phyloP scores from a whole-genome alignment of 2,888 invertebrate species.

The Andrena bucephala region DNA sequence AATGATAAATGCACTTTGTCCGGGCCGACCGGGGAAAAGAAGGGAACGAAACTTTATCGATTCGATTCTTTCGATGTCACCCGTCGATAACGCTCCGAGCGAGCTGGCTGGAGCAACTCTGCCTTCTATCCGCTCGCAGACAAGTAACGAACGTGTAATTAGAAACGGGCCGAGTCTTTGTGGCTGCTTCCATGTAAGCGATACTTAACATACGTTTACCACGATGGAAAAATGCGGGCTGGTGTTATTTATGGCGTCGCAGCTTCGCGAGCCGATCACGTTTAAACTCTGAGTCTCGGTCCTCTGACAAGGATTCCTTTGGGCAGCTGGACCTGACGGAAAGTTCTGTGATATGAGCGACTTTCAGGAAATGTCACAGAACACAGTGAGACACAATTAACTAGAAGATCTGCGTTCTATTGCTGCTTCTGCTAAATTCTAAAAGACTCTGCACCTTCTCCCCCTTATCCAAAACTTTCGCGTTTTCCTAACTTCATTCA shows the following conservation, averaged over 20 bases:
- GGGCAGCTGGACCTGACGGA: background rate
- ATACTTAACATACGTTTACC: conserved; percentile 13
- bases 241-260: conserved; percentile 33
- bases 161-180: conserved; percentile 40
- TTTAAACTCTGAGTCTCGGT: conserved; percentile 4
- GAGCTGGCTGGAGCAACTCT: background rate
- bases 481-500: too few species aligned
- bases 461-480: too few species aligned
- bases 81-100: conserved; percentile 22
- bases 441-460: too few species aligned
- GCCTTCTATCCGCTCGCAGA: conserved; percentile 3
- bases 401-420: too few species aligned
- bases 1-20: conserved; percentile 55
- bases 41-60: conserved; percentile 32
- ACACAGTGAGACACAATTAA: background rate
- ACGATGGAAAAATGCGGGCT: conserved; percentile 18
- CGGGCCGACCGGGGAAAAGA: background rate
- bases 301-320: background rate
- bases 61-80: conserved; percentile 41
- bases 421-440: too few species aligned
- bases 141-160: conserved; percentile 45
- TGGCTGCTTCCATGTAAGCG: conserved; percentile 10
- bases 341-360: background rate
- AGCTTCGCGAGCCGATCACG: conserved; percentile 15
- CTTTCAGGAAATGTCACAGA: background rate